Conservation (phyloP, 2,113 vertebrate species). For the Pardalotus punctatus region DNA sequence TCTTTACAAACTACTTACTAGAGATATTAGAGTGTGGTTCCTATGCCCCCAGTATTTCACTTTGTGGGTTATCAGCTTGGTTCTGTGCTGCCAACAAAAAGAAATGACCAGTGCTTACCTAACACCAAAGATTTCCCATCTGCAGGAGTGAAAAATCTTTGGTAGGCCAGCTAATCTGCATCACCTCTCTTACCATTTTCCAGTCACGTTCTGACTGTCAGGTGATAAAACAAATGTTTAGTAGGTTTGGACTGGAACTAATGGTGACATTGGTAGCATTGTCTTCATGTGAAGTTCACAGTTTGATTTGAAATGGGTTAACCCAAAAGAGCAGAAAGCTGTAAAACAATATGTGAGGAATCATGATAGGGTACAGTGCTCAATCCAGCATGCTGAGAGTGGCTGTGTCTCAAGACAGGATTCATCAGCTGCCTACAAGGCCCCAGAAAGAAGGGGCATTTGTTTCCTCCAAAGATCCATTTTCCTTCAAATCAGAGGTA, state of each 20-base stretch:
- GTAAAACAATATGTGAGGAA: background rate
- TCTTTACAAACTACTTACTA: background rate
- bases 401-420: background rate
- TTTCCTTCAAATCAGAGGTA: background rate
- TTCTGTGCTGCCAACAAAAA: background rate
- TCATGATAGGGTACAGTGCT: background rate
- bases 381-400: background rate
- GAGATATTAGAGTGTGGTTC: background rate
- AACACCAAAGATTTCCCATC: background rate
- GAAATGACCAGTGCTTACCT: background rate
- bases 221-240: background rate
- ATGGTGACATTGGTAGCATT: background rate
- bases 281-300: background rate
- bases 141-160: background rate
- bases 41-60: background rate
- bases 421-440: background rate
- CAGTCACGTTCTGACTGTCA: background rate
- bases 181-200: slow-evolving; percentile 11
- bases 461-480: background rate
- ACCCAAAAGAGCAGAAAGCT: background rate
- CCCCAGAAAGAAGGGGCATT: background rate
- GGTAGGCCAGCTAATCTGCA: slow-evolving; percentile 26
- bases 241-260: background rate
- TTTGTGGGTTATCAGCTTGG: background rate
- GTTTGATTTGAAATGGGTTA: background rate